Evolutionary conservation across 2,113 vertebrate genomes (phyloP).

Genomic region (Halcyon malimbica): DNA sequence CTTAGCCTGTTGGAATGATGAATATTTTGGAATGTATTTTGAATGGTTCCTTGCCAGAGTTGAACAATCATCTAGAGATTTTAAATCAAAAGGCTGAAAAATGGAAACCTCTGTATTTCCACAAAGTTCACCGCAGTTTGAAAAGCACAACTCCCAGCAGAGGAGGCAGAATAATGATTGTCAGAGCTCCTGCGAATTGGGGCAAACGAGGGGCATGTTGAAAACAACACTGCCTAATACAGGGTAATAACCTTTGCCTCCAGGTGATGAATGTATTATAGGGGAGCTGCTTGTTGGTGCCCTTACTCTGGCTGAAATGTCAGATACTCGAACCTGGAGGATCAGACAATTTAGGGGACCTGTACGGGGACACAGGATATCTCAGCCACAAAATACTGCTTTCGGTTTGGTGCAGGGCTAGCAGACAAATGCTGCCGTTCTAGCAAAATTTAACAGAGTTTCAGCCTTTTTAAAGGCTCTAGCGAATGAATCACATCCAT

Average conservation of each 20-base stretch:
- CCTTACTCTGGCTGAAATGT: neutral
- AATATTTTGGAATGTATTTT: conserved; percentile 73
- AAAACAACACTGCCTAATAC: neutral
- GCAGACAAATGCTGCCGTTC: neutral
- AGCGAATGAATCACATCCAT: neutral
- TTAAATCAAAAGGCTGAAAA: conserved; percentile 66
- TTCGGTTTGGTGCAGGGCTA: neutral
- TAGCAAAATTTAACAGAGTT: neutral
- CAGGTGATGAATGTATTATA: neutral
- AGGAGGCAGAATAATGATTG: conserved; percentile 4
- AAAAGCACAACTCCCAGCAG: conserved; percentile 53
- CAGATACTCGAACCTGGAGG: neutral
- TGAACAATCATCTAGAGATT: conserved; percentile 65
- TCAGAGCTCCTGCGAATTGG: conserved; percentile 13
- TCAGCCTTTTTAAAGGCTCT: neutral
- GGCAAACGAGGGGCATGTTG: neutral
- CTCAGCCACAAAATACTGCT: neutral
- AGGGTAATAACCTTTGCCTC: neutral
- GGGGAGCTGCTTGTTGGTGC: neutral
- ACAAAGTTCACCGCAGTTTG: conserved; percentile 28
- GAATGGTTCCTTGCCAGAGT: conserved; percentile 72
- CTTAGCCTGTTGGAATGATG: conserved; percentile 67
- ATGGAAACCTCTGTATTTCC: conserved; percentile 47
- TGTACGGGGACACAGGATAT: accelerated
- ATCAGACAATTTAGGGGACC: neutral